Evolutionary conservation across 2,888 invertebrate genomes (phyloP).

Genomic region (Pyrgus malvae): DNA sequence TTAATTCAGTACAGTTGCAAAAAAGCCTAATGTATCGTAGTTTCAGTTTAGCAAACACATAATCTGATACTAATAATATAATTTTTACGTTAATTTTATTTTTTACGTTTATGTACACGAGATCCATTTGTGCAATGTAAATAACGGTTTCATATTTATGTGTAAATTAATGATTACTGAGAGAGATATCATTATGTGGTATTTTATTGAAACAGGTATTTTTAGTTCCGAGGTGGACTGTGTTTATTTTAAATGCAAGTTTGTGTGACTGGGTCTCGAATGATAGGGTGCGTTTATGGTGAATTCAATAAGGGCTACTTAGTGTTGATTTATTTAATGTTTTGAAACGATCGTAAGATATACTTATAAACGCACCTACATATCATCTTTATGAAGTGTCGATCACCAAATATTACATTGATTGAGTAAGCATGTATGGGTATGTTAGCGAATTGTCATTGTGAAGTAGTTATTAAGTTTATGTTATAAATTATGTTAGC

Average conservation of each 20-base stretch:
- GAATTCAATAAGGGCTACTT: neutral
- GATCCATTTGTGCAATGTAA: constrained; percentile 59
- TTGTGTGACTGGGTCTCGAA: constrained; percentile 27
- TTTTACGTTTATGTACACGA: constrained; percentile 39
- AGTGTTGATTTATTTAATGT: too few relatives aligned
- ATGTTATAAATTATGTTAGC: constrained; percentile 60
- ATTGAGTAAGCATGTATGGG: constrained; percentile 15
- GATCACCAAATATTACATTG: constrained; percentile 66
- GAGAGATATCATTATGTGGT: constrained; percentile 6
- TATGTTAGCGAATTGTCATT: constrained; percentile 51
- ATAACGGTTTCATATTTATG: constrained; percentile 52
- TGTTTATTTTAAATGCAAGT: constrained; percentile 18
- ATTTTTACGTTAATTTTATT: constrained; percentile 28
- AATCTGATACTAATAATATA: too few relatives aligned
- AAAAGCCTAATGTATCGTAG: too few relatives aligned
- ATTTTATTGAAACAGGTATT: constrained; percentile 19
- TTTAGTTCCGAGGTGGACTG: constrained; percentile 12
- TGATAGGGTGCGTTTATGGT: constrained; percentile 10
- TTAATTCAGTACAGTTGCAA: too few relatives aligned
- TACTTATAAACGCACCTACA: constrained; percentile 11
- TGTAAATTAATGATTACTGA: constrained; percentile 29
- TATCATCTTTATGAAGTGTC: constrained; percentile 40
- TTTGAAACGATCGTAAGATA: too few relatives aligned
- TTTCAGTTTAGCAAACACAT: too few relatives aligned
- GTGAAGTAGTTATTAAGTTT: constrained; percentile 52